Base-by-base conservation (phyloP, 1,140 invertebrate species). In the Bradysia coprophila region DNA sequence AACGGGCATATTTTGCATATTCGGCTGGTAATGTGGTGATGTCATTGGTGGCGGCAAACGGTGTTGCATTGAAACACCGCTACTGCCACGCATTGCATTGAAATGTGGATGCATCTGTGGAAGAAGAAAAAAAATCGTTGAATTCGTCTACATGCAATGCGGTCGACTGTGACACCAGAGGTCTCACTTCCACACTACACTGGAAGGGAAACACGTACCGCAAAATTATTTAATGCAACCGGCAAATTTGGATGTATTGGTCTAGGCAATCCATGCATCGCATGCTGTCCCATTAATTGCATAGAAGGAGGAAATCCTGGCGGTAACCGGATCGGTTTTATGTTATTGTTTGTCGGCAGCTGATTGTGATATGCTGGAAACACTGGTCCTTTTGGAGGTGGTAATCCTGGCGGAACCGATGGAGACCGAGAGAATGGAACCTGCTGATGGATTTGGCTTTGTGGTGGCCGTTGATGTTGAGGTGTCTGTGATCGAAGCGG, bases 41-140 rank as follows among this genome's bases (percentile, higher is more conserved):
- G 38, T 20, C 28, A 41, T 33, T n/a, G 15, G n/a, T 5, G 58
- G 53, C 23, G 65, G 63, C 51, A 68, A 64, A 36, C 66, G 58
- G 1, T 60, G 48, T 21, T 51, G 44, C 34, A 50, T 46, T 39
- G 46, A 55, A 44, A 50, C 42, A 46, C 52, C 49, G 53, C 51
- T 51, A 45, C 46, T 44, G 38, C 47, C 60, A 32, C 56, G 51
- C 50, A 59, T 59, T 11, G 58, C 58, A 56, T 59, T 60, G 21
- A 61, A 59, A 47, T 51, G 57, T 2, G 56, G 56, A 52, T 59
- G 57, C 57, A 59, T 59, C 40, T 41, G 40, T 28, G 6, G 9
- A 36, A 36, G 9, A 9, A 36, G 5, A 16, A 11, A 11, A 11
- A 36, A 36, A 11, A 9, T 36, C 18, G 15, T 36, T 36, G 15